These are phyloP conservation scores for Rhizoglyphus robini DNA, from an alignment of 1,140 invertebrate species.

Conservation along the genomic window DNA sequence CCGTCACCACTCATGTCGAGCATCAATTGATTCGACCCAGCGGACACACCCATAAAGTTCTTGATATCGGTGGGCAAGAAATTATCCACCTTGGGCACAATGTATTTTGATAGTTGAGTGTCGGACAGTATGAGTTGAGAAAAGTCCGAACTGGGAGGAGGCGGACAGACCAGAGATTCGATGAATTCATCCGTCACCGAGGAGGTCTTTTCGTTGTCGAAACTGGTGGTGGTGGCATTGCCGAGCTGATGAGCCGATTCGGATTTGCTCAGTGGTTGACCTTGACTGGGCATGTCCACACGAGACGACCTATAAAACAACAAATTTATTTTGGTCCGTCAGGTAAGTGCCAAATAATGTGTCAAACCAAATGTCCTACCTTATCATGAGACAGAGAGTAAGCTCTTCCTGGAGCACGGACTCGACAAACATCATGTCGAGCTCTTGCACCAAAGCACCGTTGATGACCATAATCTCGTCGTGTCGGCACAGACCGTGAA, in stretches of 20 bases:
- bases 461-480: conserved; percentile 99
- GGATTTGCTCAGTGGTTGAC: background rate
- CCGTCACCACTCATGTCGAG: too few species aligned
- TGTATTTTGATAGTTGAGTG: conserved; percentile 85
- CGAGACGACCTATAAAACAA: conserved; percentile 10
- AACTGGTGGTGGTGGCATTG: background rate
- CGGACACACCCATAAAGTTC: too few species aligned
- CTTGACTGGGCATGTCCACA: background rate
- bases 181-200: conserved; percentile 77
- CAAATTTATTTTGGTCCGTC: too few species aligned
- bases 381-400: conserved; percentile 89
- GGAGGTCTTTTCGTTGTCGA: conserved; percentile 33
- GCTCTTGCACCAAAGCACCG: conserved; percentile 85
- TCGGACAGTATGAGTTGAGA: conserved; percentile 66
- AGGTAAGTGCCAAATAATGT: too few species aligned
- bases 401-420: conserved; percentile 85
- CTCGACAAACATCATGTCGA: conserved; percentile 99
- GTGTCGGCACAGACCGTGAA: conserved; percentile 86
- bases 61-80: conserved; percentile 3
- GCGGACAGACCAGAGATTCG: conserved; percentile 75
- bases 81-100: conserved; percentile 50
- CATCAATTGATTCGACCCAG: too few species aligned
- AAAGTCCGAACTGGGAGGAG: conserved; percentile 74
- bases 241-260: background rate
- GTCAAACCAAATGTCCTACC: conserved; percentile 46